phyloP scores from a whole-genome alignment of 2,113 vertebrate genomes.

The Nesospiza acunhae region DNA sequence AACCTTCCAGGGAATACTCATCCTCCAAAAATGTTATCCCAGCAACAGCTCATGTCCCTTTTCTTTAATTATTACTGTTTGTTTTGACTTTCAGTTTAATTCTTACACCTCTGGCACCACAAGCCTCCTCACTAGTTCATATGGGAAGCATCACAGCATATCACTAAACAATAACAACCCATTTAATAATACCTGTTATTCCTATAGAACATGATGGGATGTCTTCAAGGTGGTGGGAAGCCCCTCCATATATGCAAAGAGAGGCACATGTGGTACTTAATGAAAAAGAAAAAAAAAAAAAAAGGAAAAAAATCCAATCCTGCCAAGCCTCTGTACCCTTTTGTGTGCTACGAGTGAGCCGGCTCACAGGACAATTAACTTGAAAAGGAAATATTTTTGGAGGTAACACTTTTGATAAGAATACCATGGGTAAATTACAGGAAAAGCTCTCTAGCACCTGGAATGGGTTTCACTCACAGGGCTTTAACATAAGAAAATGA shows the following conservation, averaged over 20 bases:
- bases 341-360: background rate
- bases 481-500: background rate
- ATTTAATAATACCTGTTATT: slow-evolving; percentile 7
- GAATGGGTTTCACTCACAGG: background rate
- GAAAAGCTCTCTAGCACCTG: slow-evolving; percentile 33
- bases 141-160: background rate
- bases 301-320: background rate
- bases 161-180: background rate
- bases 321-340: background rate
- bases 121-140: background rate
- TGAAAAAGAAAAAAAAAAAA: background rate
- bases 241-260: background rate
- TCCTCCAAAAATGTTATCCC: background rate
- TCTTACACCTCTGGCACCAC: background rate
- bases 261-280: background rate
- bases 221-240: slow-evolving; percentile 25
- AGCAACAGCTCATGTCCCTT: background rate
- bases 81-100: background rate
- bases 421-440: slow-evolving; percentile 20
- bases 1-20: background rate
- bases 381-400: slow-evolving; percentile 37
- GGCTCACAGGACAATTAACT: slow-evolving; percentile 10
- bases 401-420: slow-evolving; percentile 44
- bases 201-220: background rate
- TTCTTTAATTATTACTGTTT: background rate